Base-by-base conservation (phyloP, 2,113 vertebrate species). In the Calyptommatus sinebrachiatus region DNA sequence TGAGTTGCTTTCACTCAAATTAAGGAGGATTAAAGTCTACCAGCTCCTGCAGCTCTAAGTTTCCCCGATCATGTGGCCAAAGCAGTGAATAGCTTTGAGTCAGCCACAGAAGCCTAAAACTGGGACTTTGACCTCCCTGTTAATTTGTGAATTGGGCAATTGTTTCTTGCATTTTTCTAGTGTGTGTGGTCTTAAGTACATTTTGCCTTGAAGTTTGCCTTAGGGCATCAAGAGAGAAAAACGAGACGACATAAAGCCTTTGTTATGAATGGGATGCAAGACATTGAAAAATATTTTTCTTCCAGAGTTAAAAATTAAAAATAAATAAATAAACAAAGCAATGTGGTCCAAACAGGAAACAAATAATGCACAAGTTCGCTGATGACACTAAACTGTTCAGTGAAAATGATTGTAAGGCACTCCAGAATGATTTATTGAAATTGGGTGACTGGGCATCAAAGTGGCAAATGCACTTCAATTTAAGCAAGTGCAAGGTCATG, bases 1-100 rank as follows among this genome's bases (percentile, higher is more conserved):
- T 96, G 95, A 97, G 96, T 96, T 96, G 96, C 95, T 96, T 95
- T 96, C 95, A 92, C 93, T 96, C 94, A 97, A 96, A 97, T 98
- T 96, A 97, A 97, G 95, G 91, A 94, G 97, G 97, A 98, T 98
- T 98, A 98, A 94, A 87, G 92, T 90, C 82, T 89, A 93, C 92
- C 91, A 94, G 94, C 94, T 94, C 93, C 94, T 90, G 91, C 88
- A 91, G 92, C 94, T 94, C 92, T 88, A 91, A 50, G 91, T 91
- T 90, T 85, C 91, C 89, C 85, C 86, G 94, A 94, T 97, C 97
- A 97, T 96, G 97, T 97, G 97, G 97, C 95, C 95, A 91, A 84
- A 68, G 41, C 85, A 85, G 91, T 92, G 94, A 96, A 94, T 95
- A 93, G 92, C 91, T 91, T 93, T 91, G 90, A 94, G 92, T 92